phyloP scores from a whole-genome alignment of 2,113 vertebrate species.

The Thunnus maccoyii region DNA sequence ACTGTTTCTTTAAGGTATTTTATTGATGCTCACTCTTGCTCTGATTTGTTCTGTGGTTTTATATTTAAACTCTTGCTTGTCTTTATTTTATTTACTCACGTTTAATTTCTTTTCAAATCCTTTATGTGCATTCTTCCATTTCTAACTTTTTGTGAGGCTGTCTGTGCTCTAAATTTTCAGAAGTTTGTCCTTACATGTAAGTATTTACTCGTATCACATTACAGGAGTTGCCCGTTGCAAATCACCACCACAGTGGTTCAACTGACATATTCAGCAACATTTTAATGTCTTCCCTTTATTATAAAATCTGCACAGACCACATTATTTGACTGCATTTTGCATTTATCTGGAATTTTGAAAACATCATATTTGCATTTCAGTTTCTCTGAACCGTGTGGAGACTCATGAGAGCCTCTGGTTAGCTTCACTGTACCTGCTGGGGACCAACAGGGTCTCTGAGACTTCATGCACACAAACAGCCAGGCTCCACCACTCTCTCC shows the following conservation, averaged over 20 bases:
- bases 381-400: slow-evolving; percentile 51
- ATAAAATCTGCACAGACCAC: not conserved
- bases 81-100: too few relatives aligned
- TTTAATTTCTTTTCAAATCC: too few relatives aligned
- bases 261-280: slow-evolving; percentile 10
- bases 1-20: too few relatives aligned
- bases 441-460: slow-evolving; percentile 54
- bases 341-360: slow-evolving; percentile 21
- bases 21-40: too few relatives aligned
- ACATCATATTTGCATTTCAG: slow-evolving; percentile 43
- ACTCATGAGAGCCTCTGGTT: slow-evolving; percentile 67
- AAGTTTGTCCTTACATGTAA: not conserved
- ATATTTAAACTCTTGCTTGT: too few relatives aligned
- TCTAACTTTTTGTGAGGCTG: not conserved
- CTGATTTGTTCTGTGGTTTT: too few relatives aligned
- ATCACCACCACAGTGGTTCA: not conserved
- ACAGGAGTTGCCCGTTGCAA: not conserved
- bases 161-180: not conserved
- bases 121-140: too few relatives aligned
- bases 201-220: not conserved
- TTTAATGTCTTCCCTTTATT: not conserved
- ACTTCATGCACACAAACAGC: slow-evolving; percentile 58
- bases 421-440: slow-evolving; percentile 70
- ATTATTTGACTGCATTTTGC: slow-evolving; percentile 20
- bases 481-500: not conserved